phyloP scores from a whole-genome alignment of 2,888 invertebrate genomes.

The Timandra comae region DNA sequence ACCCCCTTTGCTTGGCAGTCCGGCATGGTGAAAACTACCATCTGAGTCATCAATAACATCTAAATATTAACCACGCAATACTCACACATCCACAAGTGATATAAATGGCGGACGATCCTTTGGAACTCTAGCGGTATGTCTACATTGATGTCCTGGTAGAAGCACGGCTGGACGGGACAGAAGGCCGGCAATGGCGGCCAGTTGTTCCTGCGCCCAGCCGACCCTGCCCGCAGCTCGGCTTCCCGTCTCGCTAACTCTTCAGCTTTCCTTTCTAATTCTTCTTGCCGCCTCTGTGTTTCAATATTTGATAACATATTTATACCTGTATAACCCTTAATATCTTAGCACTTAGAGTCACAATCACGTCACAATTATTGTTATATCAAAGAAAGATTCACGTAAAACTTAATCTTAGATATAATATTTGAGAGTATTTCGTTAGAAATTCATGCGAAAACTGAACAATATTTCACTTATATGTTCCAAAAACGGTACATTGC shows the following conservation, averaged over 20 bases:
- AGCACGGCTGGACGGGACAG: slow-evolving; percentile 97
- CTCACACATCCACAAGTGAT: slow-evolving; percentile 98
- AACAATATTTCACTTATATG: too few species aligned
- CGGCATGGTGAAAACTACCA: too few species aligned
- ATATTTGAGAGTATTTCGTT: too few species aligned
- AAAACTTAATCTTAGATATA: too few species aligned
- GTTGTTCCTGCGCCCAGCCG: slow-evolving; percentile 89
- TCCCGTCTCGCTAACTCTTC: slow-evolving; percentile 92
- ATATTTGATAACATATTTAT: neutral
- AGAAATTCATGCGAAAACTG: too few species aligned
- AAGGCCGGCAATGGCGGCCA: slow-evolving; percentile 98
- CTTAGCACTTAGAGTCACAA: neutral
- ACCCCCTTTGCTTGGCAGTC: too few species aligned
- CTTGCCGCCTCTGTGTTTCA: slow-evolving; percentile 85
- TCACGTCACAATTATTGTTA: neutral
- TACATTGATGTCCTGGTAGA: slow-evolving; percentile 99
- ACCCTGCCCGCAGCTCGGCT: slow-evolving; percentile 85
- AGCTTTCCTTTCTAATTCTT: slow-evolving; percentile 94
- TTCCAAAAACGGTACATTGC: too few species aligned
- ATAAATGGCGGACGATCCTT: slow-evolving; percentile 94
- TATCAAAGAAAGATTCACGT: too few species aligned
- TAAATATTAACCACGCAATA: too few species aligned
- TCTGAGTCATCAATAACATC: too few species aligned
- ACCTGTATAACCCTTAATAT: neutral
- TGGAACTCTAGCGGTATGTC: slow-evolving; percentile 99